Evolutionary conservation across 1,140 invertebrate species (phyloP), one percentile per base, ranked within the genome.

Genomic region (Pseudomyrmex gracilis): DNA sequence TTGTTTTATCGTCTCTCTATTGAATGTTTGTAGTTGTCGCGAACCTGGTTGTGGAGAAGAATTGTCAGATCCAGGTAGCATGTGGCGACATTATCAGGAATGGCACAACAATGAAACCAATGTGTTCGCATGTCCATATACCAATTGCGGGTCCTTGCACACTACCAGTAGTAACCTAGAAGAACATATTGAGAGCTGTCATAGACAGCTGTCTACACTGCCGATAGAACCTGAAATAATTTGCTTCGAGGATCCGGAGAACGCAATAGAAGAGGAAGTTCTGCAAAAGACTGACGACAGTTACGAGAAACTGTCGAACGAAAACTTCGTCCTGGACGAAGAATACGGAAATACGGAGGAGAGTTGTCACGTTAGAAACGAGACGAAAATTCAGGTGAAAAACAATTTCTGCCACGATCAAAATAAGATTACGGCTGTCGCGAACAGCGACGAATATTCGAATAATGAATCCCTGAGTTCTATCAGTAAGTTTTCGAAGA

Each of bases 41-140:
- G 94, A 94, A 60, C 94, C 93, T 82, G 94, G 93, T 84, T 94
- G 93, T 12, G 94, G 94, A 22, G 92, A 94, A 64, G 94, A 94
- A 89, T 43, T 94, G 2, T 91, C 93, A 2, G 93, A 94, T 84
- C 94, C 94, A 34, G 94, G 94, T 47, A 93, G 93, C 45, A 94
- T 94, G 93, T 94, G 94, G 94, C 92, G 93, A 47, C 94, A 94
- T 74, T 94, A 94, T 84, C 93, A 94, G 87, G 93, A 94, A 87
- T 93, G 93, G 92, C 93, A 94, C 67, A 94, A 93, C 64, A 93
- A 93, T 53, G 94, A 94, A 71, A 93, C 92, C 45, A 94, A 92
- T 77, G 91, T 92, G 7, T 94, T 93, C 60, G 84, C 92, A 4
- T 94, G 93, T 89, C 94, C 93, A 1, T 94, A 94, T n/a, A 94